Evolutionary conservation across 2,888 invertebrate species (phyloP).

Genomic region (Timandra comae): DNA sequence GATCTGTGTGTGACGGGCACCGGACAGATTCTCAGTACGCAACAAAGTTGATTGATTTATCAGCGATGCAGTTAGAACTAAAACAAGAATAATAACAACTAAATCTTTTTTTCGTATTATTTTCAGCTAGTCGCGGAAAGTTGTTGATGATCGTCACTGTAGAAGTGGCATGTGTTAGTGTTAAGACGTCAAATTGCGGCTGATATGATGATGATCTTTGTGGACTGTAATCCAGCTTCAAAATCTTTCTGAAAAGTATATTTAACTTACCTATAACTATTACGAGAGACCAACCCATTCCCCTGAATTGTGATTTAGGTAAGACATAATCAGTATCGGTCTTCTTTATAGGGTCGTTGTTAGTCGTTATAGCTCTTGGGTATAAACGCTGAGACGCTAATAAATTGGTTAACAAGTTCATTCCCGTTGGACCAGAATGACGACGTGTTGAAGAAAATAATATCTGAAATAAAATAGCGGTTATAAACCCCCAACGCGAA

Average conservation of each 20-base stretch:
- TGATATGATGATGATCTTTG: too few species aligned
- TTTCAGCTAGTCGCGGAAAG: too few species aligned
- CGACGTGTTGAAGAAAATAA: slow-evolving; percentile 69
- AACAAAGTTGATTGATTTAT: slow-evolving; percentile 78
- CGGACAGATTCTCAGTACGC: slow-evolving; percentile 77
- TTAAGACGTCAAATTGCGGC: too few species aligned
- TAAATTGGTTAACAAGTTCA: slow-evolving; percentile 69
- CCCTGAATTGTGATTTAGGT: slow-evolving; percentile 19
- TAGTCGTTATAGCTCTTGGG: slow-evolving; percentile 26
- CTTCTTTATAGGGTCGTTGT: slow-evolving; percentile 40
- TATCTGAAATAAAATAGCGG: too few species aligned
- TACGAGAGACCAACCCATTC: slow-evolving; percentile 25
- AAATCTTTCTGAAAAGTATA: too few species aligned
- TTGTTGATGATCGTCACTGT: too few species aligned
- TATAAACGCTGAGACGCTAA: slow-evolving; percentile 26
- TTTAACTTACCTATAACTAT: slow-evolving; percentile 33
- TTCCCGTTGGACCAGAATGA: slow-evolving; percentile 72
- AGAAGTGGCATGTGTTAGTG: too few species aligned
- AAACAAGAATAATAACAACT: background rate
- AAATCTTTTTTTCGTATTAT: too few species aligned
- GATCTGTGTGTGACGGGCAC: slow-evolving; percentile 81
- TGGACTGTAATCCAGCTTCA: too few species aligned
- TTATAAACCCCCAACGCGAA: too few species aligned
- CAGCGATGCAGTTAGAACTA: slow-evolving; percentile 56
- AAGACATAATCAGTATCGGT: background rate